phyloP scores from a whole-genome alignment of 2,113 vertebrate genomes.

The Semnornis frantzii region DNA sequence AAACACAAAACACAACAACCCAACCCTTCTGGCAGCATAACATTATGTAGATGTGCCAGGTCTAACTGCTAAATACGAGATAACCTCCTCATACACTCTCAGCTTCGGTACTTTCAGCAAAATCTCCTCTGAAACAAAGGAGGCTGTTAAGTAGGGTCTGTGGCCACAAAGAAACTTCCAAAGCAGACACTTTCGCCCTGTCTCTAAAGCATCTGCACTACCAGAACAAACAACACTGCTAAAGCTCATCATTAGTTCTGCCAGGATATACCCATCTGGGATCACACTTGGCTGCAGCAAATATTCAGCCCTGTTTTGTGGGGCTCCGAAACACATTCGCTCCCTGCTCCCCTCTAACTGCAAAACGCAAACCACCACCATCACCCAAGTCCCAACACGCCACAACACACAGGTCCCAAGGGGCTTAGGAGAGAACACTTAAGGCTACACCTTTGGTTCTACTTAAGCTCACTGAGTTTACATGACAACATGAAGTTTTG shows the following conservation, averaged over 20 bases:
- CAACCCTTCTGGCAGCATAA: background rate
- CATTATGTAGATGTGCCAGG: background rate
- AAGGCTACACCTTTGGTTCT: background rate
- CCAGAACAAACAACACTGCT: background rate
- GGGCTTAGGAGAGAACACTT: background rate
- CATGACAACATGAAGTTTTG: background rate
- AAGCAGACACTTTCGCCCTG: background rate
- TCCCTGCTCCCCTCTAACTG: background rate
- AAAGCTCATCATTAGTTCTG: fast-evolving
- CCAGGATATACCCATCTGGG: background rate
- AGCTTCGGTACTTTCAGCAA: background rate
- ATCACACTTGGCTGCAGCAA: background rate
- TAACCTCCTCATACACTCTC: fast-evolving
- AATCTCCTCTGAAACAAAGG: background rate
- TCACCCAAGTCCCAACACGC: background rate
- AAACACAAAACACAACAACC: background rate
- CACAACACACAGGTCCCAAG: background rate
- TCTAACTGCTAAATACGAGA: background rate
- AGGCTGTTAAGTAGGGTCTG: background rate
- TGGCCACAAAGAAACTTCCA: background rate
- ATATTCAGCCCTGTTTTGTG: background rate
- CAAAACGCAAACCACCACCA: background rate
- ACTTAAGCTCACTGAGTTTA: background rate
- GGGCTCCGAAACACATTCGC: background rate
- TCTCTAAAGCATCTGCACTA: background rate